Evolutionary conservation across 2,797 vertebrate species (phyloP).

Genomic region (Thaleichthys pacificus): DNA sequence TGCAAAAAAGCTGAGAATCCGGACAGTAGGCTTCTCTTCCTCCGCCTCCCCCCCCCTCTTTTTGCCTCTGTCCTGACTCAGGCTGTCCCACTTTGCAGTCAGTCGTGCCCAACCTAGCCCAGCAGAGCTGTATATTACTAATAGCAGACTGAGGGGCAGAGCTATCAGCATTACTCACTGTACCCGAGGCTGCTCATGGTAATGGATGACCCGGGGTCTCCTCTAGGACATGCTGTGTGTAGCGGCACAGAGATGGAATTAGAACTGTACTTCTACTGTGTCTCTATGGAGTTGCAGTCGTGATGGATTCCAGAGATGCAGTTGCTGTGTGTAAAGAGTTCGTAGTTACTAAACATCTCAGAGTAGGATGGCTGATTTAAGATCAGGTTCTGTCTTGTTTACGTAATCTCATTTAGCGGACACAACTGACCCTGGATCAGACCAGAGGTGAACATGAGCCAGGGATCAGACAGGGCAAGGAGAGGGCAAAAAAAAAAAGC

Average conservation of each 20-base stretch:
- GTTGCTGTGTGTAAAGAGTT: neutral
- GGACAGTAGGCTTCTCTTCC: neutral
- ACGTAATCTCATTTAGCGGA: neutral
- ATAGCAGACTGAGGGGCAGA: neutral
- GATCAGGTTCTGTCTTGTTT: neutral
- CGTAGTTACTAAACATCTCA: neutral
- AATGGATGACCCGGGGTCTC: neutral
- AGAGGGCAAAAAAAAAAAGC: too few species aligned
- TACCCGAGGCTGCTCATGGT: neutral
- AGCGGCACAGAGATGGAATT: constrained; percentile 3
- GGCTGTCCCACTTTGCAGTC: neutral
- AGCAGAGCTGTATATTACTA: neutral
- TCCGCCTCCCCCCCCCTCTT: neutral
- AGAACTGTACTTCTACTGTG: neutral
- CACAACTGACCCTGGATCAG: too few species aligned
- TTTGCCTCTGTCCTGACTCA: neutral
- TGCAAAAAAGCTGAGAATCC: neutral
- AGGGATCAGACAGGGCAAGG: too few species aligned
- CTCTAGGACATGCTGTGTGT: neutral
- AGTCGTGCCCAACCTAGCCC: too few species aligned
- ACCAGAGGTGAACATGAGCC: too few species aligned
- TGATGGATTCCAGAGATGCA: neutral
- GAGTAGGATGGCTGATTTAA: neutral
- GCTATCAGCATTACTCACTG: neutral
- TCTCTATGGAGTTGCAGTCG: neutral